Base-by-base conservation (phyloP, 2,888 invertebrate genomes). In the Rhogogaster chlorosoma region DNA sequence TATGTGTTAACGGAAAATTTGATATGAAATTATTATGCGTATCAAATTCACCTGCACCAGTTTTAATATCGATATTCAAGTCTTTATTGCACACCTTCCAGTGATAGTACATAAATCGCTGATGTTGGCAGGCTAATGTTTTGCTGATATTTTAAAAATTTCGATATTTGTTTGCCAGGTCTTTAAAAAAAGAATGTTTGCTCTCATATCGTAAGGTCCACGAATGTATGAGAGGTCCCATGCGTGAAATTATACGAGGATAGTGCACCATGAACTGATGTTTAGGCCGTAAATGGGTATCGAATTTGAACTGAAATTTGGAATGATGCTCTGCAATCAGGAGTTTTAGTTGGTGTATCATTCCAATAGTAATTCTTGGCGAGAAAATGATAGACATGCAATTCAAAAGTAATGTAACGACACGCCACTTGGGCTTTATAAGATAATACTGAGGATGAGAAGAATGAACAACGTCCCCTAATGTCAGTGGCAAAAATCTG, bases 191-290 rank as follows among this genome's bases (percentile, higher is more conserved):
- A 70, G 71, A 70, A 53, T 87, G 86, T 36, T 86, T 84, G 18
- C 82, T 83, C 67, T 87, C 85, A 22, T 73, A 86, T 29, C 87
- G 36, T 84, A 86, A 78, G 12, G 85, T n/a, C 86, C 86, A 87
- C 42, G 78, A 85, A 42, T 49, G 49, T 10, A 84, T 26, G 4
- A 86, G n/a, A 15, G 87, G 87, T 18, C 86, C 87, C 49, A 85
- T 83, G 2, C 42, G 42, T 49, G n/a, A 9, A 67, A 86, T 87
- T 15, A 85, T 61, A 6, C 53, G 61, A 36, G 86, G 78, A 84
- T 87, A 87, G 53, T 87, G 86, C 49, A 82, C 15, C 84, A 87
- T 85, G 45, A 85, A 86, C 80, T 87, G 87, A 78, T 86, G 86
- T 61, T 87, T 86, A 22, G 86, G 87, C n/a, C 67, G 67, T 36